A percentile compares a stretch with the other conserved stretches of the same genome.
Conservation (phyloP, 2,888 invertebrate species). For the Hyles lineata region DNA sequence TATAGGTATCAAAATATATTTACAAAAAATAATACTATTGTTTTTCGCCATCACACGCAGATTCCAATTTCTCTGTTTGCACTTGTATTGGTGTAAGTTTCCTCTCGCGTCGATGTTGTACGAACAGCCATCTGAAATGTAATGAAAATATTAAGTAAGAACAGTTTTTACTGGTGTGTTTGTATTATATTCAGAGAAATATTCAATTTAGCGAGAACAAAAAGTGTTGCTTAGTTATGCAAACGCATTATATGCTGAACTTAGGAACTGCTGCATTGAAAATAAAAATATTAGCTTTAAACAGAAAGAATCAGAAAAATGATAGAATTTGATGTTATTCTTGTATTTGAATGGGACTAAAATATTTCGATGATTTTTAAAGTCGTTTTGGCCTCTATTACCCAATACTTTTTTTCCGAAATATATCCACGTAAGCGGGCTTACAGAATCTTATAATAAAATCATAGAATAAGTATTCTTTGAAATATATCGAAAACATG, state of each 20-base stretch:
- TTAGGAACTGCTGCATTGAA: not conserved
- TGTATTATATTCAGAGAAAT: not conserved
- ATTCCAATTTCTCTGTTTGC: not conserved
- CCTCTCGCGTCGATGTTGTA: constrained; percentile 59
- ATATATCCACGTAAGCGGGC: too few relatives aligned
- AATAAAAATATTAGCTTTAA: not conserved
- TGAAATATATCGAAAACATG: too few relatives aligned
- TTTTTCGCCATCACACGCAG: constrained; percentile 1
- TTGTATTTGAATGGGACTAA: too few relatives aligned
- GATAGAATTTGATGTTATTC: too few relatives aligned
- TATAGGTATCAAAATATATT: not conserved
- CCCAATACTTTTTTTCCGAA: too few relatives aligned
- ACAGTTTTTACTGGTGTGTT: not conserved
- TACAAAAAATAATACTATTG: constrained; percentile 4
- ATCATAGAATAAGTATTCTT: too few relatives aligned
- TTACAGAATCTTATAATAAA: too few relatives aligned
- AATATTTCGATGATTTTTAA: too few relatives aligned
- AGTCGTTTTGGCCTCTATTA: too few relatives aligned
- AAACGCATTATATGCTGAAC: not conserved
- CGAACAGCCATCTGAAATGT: constrained; percentile 72
- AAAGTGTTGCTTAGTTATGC: not conserved
- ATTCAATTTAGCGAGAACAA: not conserved
- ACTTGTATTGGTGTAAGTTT: constrained; percentile 31
- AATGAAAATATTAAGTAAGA: constrained; percentile 26
- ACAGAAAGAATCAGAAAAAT: not conserved